Percentiles rank a stretch among this genome's conserved stretches.
Conservation (phyloP, 2,888 invertebrate species). For the Cistogaster globosa region DNA sequence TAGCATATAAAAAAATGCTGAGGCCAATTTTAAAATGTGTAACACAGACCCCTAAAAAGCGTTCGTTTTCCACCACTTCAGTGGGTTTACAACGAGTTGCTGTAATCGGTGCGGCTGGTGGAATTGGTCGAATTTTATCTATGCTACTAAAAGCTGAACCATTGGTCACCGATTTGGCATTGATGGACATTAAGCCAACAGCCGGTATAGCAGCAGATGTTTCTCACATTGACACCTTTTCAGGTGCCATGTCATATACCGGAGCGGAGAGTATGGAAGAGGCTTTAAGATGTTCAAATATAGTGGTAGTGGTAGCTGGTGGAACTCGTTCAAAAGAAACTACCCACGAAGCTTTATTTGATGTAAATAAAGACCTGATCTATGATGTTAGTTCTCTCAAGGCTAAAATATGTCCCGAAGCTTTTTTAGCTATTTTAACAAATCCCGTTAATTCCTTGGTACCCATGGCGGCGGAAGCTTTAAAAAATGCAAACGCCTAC, state of each 20-base stretch:
- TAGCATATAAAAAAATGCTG: slow-evolving; percentile 11
- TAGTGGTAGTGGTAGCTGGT: slow-evolving; percentile 97
- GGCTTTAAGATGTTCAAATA: slow-evolving; percentile 90
- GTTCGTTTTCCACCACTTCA: slow-evolving; percentile 17
- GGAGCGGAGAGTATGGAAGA: slow-evolving; percentile 89
- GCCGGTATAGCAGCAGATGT: slow-evolving; percentile 97
- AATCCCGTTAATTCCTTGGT: slow-evolving; percentile 99
- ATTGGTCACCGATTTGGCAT: slow-evolving; percentile 89
- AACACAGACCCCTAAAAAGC: background rate
- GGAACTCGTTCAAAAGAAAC: slow-evolving; percentile 98
- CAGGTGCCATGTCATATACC: slow-evolving; percentile 23
- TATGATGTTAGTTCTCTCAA: slow-evolving; percentile 90
- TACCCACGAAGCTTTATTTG: slow-evolving; percentile 94
- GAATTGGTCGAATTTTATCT: slow-evolving; percentile 97
- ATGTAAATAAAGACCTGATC: slow-evolving; percentile 96
- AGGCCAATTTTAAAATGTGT: background rate
- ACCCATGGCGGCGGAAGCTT: slow-evolving; percentile 95
- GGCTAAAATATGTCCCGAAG: slow-evolving; percentile 92
- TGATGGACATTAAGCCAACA: slow-evolving; percentile 95
- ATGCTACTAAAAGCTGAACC: slow-evolving; percentile 95
- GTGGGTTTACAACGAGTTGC: slow-evolving; percentile 43
- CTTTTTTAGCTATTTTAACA: slow-evolving; percentile 95
- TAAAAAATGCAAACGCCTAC: slow-evolving; percentile 89
- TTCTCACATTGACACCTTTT: slow-evolving; percentile 93
- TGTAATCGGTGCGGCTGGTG: slow-evolving; percentile 97